A percentile compares a stretch with the other conserved stretches of the same genome.
Evolutionary conservation across 2,888 invertebrate species (phyloP).

Genomic region (Orchestes rusci): DNA sequence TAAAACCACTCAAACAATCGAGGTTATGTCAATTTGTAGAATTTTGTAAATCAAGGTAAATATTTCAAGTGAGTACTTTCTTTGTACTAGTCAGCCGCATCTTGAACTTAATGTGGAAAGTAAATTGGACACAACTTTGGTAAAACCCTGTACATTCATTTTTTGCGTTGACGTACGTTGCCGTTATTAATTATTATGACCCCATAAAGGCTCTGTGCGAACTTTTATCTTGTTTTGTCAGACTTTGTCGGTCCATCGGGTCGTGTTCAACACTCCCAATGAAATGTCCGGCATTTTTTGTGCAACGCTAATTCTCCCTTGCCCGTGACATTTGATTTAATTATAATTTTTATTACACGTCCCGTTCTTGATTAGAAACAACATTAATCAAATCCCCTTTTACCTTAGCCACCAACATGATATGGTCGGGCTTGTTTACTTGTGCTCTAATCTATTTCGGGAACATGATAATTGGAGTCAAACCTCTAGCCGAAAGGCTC

Average conservation of each 20-base stretch:
- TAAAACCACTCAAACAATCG: no score
- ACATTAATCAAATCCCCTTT: no score
- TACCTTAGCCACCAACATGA: no score
- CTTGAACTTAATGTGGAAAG: no score
- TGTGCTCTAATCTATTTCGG: slow-evolving; percentile 13
- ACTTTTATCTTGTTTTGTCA: slow-evolving; percentile 41
- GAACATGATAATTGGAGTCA: slow-evolving; percentile 15
- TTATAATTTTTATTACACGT: no score
- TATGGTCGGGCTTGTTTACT: slow-evolving; percentile 3
- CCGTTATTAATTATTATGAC: slow-evolving; percentile 41
- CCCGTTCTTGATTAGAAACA: no score
- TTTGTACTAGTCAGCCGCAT: no score
- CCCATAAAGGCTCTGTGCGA: slow-evolving; percentile 39
- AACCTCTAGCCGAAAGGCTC: slow-evolving; percentile 12
- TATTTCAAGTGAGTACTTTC: no score
- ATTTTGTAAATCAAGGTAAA: no score
- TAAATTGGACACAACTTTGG: no score
- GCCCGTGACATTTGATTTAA: slow-evolving; percentile 35
- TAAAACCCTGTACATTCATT: no score
- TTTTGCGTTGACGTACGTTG: slow-evolving; percentile 29
- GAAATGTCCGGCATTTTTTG: slow-evolving; percentile 33
- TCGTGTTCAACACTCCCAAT: slow-evolving; percentile 27
- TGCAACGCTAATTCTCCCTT: slow-evolving; percentile 29
- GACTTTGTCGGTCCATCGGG: slow-evolving; percentile 35
- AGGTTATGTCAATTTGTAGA: no score